Conservation (phyloP, 2,888 invertebrate genomes). For the Lepeophtheirus nordmannii region DNA sequence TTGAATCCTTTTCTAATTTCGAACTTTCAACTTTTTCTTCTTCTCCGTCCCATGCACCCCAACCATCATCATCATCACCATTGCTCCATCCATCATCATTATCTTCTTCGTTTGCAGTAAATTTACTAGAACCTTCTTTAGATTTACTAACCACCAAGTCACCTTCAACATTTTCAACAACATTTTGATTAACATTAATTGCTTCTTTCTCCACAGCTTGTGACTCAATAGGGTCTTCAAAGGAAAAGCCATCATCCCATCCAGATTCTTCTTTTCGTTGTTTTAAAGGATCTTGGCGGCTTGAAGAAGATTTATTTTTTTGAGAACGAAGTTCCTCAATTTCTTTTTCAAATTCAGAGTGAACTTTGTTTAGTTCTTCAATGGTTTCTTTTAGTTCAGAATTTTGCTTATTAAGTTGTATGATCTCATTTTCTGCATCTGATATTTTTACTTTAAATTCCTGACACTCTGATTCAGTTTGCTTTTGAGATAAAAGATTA, state of each 20-base stretch:
- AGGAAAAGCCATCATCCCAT: constrained; percentile 7
- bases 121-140: too few species aligned
- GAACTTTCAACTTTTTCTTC: not conserved
- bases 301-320: too few species aligned
- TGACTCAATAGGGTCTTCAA: not conserved
- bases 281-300: not conserved
- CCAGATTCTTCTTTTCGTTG: not conserved
- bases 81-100: not conserved
- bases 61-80: constrained; percentile 11
- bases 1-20: constrained; percentile 1
- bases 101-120: not conserved
- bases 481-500: not conserved
- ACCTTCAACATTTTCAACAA: too few species aligned
- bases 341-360: too few species aligned
- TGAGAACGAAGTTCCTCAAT: too few species aligned
- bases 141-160: too few species aligned
- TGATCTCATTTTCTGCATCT: not conserved
- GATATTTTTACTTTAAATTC: too few species aligned
- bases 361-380: not conserved
- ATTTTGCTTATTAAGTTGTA: not conserved
- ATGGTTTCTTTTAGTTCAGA: not conserved
- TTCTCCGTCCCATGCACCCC: constrained; percentile 9
- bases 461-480: too few species aligned
- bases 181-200: too few species aligned
- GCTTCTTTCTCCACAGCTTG: too few species aligned